Percentiles rank a stretch among this genome's conserved stretches.
Evolutionary conservation across 2,888 invertebrate species (phyloP).

Genomic region (Eupithecia subumbrata): DNA sequence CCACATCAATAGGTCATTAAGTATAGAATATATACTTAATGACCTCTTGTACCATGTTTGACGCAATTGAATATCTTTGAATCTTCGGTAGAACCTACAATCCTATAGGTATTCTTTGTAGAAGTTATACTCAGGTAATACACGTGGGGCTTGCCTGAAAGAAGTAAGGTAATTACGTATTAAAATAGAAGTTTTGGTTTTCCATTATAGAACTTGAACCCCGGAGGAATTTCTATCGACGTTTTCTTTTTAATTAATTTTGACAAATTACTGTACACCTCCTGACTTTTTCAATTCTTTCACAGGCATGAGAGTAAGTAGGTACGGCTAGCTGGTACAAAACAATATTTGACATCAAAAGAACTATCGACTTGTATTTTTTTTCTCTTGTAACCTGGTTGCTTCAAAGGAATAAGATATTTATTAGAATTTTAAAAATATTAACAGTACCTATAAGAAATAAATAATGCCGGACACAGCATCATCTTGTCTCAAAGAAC

Average conservation of each 20-base stretch:
- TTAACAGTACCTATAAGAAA: too few species aligned
- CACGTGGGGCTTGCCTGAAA: not conserved
- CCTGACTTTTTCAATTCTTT: conserved; percentile 73
- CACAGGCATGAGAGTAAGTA: conserved; percentile 5
- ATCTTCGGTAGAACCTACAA: too few species aligned
- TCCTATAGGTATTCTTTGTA: too few species aligned
- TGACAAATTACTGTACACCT: conserved; percentile 79
- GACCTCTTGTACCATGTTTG: too few species aligned
- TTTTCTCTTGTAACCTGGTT: not conserved
- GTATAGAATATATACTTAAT: too few species aligned
- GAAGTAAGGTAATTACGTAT: not conserved
- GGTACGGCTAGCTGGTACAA: conserved; percentile 5
- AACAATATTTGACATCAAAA: not conserved
- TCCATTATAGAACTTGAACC: conserved; percentile 11
- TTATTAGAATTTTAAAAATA: not conserved
- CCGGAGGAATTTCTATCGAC: conserved; percentile 65
- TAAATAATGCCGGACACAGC: not conserved
- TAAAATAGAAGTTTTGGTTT: conserved; percentile 9
- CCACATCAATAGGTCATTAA: too few species aligned
- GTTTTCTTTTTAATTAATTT: conserved; percentile 84
- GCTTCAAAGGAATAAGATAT: too few species aligned
- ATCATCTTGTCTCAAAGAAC: not conserved
- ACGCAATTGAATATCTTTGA: too few species aligned
- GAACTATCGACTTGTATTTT: not conserved
- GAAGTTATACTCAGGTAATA: not conserved